Evolutionary conservation across 2,888 invertebrate species (phyloP).

Genomic region (Scaptomyza flava): DNA sequence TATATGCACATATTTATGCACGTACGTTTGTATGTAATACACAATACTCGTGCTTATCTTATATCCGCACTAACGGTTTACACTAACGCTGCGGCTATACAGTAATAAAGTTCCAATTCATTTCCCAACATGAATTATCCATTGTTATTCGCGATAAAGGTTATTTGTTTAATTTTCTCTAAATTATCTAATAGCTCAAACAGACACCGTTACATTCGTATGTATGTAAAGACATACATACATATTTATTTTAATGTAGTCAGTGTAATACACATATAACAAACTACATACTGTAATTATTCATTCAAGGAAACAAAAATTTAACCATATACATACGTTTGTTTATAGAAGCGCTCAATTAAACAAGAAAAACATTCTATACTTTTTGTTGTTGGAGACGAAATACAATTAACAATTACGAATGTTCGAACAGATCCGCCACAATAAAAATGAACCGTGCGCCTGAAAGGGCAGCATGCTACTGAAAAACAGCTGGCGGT

Average conservation of each 20-base stretch:
- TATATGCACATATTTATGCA: conserved; percentile 9
- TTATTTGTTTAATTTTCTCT: conserved; percentile 22
- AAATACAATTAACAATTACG: conserved; percentile 31
- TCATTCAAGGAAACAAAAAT: conserved; percentile 4
- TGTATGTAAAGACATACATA: neutral
- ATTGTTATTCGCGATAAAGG: conserved; percentile 29
- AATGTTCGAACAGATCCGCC: conserved; percentile 1
- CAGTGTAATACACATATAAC: conserved; percentile 11
- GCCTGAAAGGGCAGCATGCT: conserved; percentile 53
- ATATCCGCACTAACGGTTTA: conserved; percentile 24
- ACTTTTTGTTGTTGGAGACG: conserved; percentile 24
- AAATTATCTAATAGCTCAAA: conserved; percentile 68
- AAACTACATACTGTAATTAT: conserved; percentile 14
- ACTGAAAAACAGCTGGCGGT: conserved; percentile 64
- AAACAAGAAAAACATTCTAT: conserved; percentile 40
- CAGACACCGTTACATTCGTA: conserved; percentile 5
- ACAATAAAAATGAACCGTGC: conserved; percentile 48
- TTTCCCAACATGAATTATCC: conserved; percentile 23
- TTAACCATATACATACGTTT: conserved; percentile 38
- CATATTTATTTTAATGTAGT: neutral
- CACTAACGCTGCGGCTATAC: conserved; percentile 8
- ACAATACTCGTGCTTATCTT: conserved; percentile 12
- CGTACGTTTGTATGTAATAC: neutral
- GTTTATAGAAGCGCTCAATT: conserved; percentile 24
- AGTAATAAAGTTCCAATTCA: conserved; percentile 22